Base-by-base conservation (phyloP, 2,797 vertebrate species). In the Oryzias sinensis region DNA sequence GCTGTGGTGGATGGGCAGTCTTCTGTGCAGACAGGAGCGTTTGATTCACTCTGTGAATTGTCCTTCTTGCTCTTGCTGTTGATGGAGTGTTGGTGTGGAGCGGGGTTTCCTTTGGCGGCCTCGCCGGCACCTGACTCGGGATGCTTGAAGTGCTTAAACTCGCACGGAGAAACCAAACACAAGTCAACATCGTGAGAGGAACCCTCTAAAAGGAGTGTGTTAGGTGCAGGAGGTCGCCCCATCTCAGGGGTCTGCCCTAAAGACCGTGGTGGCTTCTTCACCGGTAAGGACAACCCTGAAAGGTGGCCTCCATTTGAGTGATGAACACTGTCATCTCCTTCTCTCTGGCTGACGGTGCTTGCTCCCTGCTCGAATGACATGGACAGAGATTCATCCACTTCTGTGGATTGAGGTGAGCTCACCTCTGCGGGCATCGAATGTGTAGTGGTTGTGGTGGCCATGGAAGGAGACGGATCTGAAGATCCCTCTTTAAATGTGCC, bases 391-490 rank as follows among this genome's bases (percentile, higher is more conserved):
- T 98, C 97, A 0, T 98, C 97, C 33, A 99, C 95, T 76, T 99
- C 97, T 0, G 97, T 99, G 66, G 97, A 99, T 72, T 98, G 97
- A 0, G 96, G 97, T 0, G 97, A 99, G 43, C 96, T 94, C 69
- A 97, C 94, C 84, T 98, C 96, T 0, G 97, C 97, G 0, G 95
- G 96, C 89, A 99, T 88, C 0, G 97, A 98, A 74, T 92, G 91
- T 16, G 91, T 93, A 1, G 91, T 91, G 27, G 95, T 85, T 0
- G 90, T 92, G 53, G 78, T 83, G 42, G 82, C 93, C 54, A 95
- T 56, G 0, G 95, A 94, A 0, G 94, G 94, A 0, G 95, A 98
- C 0, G 93, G 91, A 0, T 98, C 97, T 0, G 93, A 93, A 6
- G 86, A 71, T 0, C 84, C 90, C 0, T 97, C 95, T 52, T 94